Base-by-base conservation (phyloP, 1,140 invertebrate species). In the Manduca sexta region DNA sequence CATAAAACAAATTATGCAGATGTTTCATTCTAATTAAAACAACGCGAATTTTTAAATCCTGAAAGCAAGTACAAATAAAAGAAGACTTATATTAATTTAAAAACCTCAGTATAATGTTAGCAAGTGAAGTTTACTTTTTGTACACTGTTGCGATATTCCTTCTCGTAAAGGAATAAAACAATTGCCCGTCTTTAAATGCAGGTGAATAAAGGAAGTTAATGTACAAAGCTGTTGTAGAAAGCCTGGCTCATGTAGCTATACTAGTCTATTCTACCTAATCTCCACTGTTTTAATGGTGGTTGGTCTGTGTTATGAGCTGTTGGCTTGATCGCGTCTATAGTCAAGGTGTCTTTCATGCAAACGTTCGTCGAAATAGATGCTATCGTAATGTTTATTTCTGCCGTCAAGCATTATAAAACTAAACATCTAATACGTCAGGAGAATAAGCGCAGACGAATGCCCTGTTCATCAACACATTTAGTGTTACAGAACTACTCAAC, bases 191-290 rank as follows among this genome's bases (percentile, higher is more conserved):
- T 78, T 80, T 81, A 78, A 75, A 74, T 76, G 73, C 68, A 76
- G 66, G 71, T 73, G 72, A 69, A 81, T 75, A 74, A 70, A 75
- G 74, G 69, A 78, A 81, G 77, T 81, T 81, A 81, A 81, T 80
- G 74, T 75, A 74, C 69, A 81, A 72, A 75, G 71, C 71, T 60
- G 69, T 64, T 66, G 69, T 72, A 61, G 60, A 69, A 67, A 72
- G 67, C 71, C 60, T 51, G 71, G 64, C 73, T 74, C 69, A 68
- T 69, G 69, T 74, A 68, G 68, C 62, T 74, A 55, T 71, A 71
- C 64, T 69, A 70, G 64, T 74, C 64, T 74, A 63, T 68, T 65
- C 56, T 59, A 58, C 60, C 73, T 80, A 75, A 76, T 76, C 76
- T 75, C 66, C 58, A 52, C 61, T 60, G 55, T 61, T 60, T 56